Percentiles rank a stretch among this genome's conserved stretches.
phyloP scores from a whole-genome alignment of 2,797 vertebrate genomes.

The Melanotaenia nigrans region DNA sequence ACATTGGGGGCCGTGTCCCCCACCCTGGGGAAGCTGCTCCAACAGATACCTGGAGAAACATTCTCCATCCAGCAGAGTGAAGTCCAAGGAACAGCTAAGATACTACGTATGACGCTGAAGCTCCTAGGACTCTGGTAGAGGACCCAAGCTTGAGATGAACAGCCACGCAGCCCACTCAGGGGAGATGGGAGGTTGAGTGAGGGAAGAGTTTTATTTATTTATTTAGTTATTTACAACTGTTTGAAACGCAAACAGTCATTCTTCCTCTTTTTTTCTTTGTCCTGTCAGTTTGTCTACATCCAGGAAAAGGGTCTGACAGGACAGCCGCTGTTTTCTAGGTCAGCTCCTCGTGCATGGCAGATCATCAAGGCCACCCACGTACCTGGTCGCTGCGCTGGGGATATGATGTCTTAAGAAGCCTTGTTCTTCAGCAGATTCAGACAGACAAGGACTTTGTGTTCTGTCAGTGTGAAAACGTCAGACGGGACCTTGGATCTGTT shows the following conservation, averaged over 20 bases:
- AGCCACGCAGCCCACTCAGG: too few species aligned
- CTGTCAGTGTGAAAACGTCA: conserved; percentile 63
- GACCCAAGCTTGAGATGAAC: too few species aligned
- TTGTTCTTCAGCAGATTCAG: conserved; percentile 61
- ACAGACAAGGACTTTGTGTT: conserved; percentile 69
- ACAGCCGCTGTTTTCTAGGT: conserved; percentile 65
- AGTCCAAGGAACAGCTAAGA: too few species aligned
- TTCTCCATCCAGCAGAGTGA: too few species aligned
- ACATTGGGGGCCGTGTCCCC: too few species aligned
- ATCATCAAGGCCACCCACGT: conserved; percentile 68
- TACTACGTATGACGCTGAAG: too few species aligned
- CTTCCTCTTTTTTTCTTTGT: conserved; percentile 17
- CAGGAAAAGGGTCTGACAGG: conserved; percentile 56
- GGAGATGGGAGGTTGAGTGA: too few species aligned
- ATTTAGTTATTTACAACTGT: too few species aligned
- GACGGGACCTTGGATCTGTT: conserved; percentile 60
- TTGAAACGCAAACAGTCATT: conserved; percentile 43
- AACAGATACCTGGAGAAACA: too few species aligned
- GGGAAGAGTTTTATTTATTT: too few species aligned
- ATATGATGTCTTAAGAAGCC: conserved; percentile 56
- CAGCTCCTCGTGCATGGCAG: conserved; percentile 62
- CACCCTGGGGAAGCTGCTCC: too few species aligned
- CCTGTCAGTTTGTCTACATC: conserved; percentile 15
- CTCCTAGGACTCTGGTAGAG: too few species aligned
- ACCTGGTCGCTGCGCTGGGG: conserved; percentile 52